A percentile compares a stretch with the other conserved stretches of the same genome.
Evolutionary conservation across 2,113 vertebrate species (phyloP).

Genomic region (Setophaga kirtlandii): DNA sequence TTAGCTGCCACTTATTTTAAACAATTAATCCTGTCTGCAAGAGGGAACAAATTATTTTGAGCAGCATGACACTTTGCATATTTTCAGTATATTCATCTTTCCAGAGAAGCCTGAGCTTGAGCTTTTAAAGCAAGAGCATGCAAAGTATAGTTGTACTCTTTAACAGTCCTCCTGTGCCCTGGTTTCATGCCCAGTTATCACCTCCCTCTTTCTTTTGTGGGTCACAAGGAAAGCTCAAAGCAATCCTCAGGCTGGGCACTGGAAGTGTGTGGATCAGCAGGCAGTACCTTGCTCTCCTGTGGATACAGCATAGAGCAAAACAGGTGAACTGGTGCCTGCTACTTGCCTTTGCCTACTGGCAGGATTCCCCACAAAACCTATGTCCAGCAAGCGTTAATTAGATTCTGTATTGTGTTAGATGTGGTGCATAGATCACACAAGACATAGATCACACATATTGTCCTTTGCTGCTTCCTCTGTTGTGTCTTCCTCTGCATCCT

Average conservation of each 20-base stretch:
- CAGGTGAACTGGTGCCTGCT: background rate
- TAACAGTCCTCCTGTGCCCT: background rate
- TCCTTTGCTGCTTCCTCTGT: background rate
- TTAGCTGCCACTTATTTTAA: background rate
- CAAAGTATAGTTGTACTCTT: background rate
- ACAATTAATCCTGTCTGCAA: background rate
- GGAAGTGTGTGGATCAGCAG: background rate
- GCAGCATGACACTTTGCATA: background rate
- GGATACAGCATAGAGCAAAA: background rate
- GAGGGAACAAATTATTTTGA: background rate
- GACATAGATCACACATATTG: fast-evolving
- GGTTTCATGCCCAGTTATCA: background rate
- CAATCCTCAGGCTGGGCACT: background rate
- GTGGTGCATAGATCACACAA: background rate
- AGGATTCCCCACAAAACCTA: background rate
- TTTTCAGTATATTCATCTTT: conserved; percentile 7
- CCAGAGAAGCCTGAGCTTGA: background rate
- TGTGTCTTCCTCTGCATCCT: background rate
- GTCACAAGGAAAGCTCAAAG: background rate
- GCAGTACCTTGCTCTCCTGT: background rate
- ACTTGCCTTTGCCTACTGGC: background rate
- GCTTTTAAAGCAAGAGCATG: background rate
- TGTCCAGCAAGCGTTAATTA: background rate
- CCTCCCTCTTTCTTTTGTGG: background rate
- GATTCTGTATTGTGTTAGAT: fast-evolving